Base-by-base conservation (phyloP, 2,888 invertebrate genomes). In the Neoaliturus tenellus region DNA sequence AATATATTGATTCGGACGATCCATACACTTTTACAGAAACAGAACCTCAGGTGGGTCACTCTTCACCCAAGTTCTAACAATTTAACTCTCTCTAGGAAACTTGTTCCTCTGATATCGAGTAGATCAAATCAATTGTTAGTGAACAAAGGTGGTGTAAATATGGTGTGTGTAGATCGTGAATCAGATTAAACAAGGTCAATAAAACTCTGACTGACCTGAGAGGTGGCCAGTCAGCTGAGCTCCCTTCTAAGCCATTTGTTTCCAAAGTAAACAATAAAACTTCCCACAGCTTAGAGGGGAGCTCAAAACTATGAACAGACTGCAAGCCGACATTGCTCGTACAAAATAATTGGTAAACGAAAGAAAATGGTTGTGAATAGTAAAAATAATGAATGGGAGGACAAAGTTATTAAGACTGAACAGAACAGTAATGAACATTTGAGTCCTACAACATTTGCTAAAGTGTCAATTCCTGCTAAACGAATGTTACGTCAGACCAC, bases 1-100 rank as follows among this genome's bases (percentile, higher is more conserved):
- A 85, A 75, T 67, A 80, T 28, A 71, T 69, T 28, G 82, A 83
- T 33, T 69, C 81, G 35, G 86, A 87, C 23, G 87, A 87, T 71
- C 87, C 87, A 14, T 87, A 87, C 58, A 87, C 87, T 35, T 87
- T 87, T 78, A 86, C 87, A 33, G 87, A 87, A 73, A 85, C 86
- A 20, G 86, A 86, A 82, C 86, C 87, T 14, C 87, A 87, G 78
- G 62, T 85, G 4, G n/a, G 82, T 86, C 28, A 85, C 82, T 62
- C 83, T 86, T 55, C 87, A 87, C 69, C 85, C 51, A 8, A 55
- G 39, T 55, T 25, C 33, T 31, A 82, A 71, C 23, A 82, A 82
- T 55, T 39, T 82, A 17, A 82, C 82, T 14, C 41, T 82, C 17
- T 55, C 51, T 28, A 82, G 82, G n/a, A 82, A 82, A 35, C 23